These are phyloP conservation scores for Chiloscyllium plagiosum DNA, from an alignment of 2,113 vertebrate genomes.

Conservation along the genomic window DNA sequence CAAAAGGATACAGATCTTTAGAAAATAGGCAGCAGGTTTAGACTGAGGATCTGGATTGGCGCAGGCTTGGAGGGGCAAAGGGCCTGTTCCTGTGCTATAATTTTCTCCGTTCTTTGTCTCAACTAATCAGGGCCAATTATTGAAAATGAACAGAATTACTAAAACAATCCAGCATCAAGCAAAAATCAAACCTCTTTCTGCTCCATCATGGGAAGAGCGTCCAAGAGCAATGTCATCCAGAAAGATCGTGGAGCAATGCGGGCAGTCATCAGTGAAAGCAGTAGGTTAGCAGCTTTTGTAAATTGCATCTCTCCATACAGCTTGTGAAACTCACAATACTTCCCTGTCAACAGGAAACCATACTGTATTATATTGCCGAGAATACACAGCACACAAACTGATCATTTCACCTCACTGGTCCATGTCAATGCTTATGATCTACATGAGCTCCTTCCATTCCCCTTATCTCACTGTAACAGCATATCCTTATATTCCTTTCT, in stretches of 20 bases:
- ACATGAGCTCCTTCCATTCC: background rate
- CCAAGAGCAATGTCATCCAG: constrained; percentile 90
- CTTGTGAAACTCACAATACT: constrained; percentile 92
- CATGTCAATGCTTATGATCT: background rate
- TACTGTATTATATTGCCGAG: background rate
- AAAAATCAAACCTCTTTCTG: constrained; percentile 72
- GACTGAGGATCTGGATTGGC: no score
- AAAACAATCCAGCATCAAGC: background rate
- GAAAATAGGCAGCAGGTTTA: no score
- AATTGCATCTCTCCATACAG: constrained; percentile 81
- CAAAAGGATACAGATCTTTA: no score
- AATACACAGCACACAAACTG: background rate
- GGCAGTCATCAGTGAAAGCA: constrained; percentile 87
- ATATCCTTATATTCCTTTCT: background rate
- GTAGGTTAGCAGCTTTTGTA: constrained; percentile 70
- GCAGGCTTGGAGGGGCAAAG: no score
- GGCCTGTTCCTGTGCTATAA: no score
- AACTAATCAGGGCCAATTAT: background rate
- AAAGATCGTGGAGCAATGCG: constrained; percentile 86
- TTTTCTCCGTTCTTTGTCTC: no score
- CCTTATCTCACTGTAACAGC: background rate
- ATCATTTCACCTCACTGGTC: background rate
- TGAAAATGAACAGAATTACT: background rate
- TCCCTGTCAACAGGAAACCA: constrained; percentile 56
- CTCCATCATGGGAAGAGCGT: constrained; percentile 87